Conservation (phyloP, 2,797 vertebrate species). For the Anableps anableps region DNA sequence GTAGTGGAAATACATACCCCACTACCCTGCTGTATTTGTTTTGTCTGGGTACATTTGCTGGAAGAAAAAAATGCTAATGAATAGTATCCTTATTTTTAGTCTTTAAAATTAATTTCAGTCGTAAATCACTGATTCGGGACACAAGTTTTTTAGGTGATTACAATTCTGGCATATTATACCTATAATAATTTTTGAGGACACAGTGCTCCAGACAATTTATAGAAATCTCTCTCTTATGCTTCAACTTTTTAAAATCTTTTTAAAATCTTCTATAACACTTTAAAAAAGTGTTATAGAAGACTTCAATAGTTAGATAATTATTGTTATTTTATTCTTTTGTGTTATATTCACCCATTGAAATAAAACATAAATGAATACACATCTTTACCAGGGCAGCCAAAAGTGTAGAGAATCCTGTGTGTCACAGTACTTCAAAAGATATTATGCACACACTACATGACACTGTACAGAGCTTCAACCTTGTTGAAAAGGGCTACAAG, state of each 20-base stretch:
- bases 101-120: too few relatives aligned
- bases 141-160: not conserved
- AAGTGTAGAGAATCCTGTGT: not conserved
- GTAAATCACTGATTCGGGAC: too few relatives aligned
- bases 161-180: not conserved
- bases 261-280: too few relatives aligned
- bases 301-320: not conserved
- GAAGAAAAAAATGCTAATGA: too few relatives aligned
- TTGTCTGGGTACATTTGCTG: not conserved
- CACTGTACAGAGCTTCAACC: not conserved
- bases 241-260: not conserved
- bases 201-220: not conserved
- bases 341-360: not conserved
- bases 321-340: not conserved
- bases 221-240: not conserved
- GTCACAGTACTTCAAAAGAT: not conserved
- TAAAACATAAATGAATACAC: not conserved
- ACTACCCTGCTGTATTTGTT: not conserved
- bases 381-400: not conserved
- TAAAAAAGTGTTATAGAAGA: too few relatives aligned
- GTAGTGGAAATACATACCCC: not conserved
- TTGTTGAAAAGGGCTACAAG: not conserved
- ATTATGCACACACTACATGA: not conserved
- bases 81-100: too few relatives aligned
- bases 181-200: not conserved